Conservation (phyloP, 2,888 invertebrate species). For the Rhamnusium bicolor region DNA sequence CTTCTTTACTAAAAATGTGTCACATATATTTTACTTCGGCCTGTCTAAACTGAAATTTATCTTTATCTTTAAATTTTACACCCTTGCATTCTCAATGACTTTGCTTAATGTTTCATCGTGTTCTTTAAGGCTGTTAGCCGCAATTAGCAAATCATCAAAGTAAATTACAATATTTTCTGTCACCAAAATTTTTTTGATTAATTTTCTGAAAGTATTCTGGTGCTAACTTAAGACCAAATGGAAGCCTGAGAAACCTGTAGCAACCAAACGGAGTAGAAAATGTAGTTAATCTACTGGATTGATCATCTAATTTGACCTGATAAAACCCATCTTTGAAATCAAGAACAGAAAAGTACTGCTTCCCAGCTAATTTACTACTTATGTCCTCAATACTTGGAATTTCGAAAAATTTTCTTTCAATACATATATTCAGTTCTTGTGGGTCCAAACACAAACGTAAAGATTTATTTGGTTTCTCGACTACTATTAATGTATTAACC, state of each 20-base stretch:
- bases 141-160: neutral
- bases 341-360: neutral
- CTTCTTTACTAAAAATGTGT: constrained; percentile 23
- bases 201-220: neutral
- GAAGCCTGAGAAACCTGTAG: neutral
- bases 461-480: too few species aligned
- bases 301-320: neutral
- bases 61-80: neutral
- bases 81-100: neutral
- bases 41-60: constrained; percentile 46
- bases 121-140: neutral
- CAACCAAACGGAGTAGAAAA: neutral
- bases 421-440: neutral
- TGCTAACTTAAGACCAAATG: neutral
- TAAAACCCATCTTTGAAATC: neutral
- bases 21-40: constrained; percentile 50
- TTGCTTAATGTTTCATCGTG: constrained; percentile 38
- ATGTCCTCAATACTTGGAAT: neutral
- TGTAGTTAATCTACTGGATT: neutral
- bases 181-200: neutral
- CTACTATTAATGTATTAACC: too few species aligned
- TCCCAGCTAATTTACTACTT: neutral
- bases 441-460: too few species aligned
- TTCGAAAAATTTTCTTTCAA: neutral
- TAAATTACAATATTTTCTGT: neutral